These are phyloP conservation scores for Tadarida brasiliensis DNA, from an alignment of 2,797 vertebrate species.

Conservation along the genomic window DNA sequence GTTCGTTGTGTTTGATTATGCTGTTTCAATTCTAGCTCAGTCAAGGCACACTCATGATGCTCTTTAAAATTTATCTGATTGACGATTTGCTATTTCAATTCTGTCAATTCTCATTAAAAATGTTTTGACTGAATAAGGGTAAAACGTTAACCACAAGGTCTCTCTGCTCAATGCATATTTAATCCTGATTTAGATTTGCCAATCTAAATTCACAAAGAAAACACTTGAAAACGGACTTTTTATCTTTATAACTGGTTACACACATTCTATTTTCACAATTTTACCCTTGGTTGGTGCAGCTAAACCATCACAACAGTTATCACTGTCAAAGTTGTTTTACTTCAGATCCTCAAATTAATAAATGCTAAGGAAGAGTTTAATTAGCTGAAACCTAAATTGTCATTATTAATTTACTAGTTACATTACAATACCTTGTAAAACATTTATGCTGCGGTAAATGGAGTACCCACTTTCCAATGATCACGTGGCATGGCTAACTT, in stretches of 20 bases:
- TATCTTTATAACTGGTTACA: conserved; percentile 1
- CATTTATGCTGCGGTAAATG: conserved; percentile 88
- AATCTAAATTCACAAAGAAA: conserved; percentile 42
- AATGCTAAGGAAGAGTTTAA: conserved; percentile 85
- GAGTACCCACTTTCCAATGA: conserved; percentile 84
- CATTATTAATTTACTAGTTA: conserved; percentile 90
- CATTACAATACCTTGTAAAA: conserved; percentile 88
- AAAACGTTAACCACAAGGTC: conserved; percentile 2
- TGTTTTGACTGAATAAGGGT: conserved; percentile 13
- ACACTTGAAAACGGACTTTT: conserved; percentile 1
- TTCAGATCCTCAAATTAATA: conserved; percentile 83
- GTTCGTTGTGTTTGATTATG: neutral
- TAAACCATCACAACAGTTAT: conserved; percentile 65
- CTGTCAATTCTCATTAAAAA: neutral
- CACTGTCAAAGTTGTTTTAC: conserved; percentile 80
- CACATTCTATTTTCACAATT: neutral
- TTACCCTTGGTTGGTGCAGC: neutral
- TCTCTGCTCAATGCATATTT: conserved; percentile 3
- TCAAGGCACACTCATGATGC: neutral
- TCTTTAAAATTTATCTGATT: conserved; percentile 7
- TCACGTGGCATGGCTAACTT: conserved; percentile 85
- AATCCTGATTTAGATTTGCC: conserved; percentile 13
- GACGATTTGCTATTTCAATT: neutral
- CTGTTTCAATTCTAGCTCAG: neutral
- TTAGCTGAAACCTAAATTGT: conserved; percentile 88